Evolutionary conservation across 1,140 invertebrate genomes (phyloP), one percentile per base, ranked within the genome.

Genomic region (Panagrolaimus sp.): DNA sequence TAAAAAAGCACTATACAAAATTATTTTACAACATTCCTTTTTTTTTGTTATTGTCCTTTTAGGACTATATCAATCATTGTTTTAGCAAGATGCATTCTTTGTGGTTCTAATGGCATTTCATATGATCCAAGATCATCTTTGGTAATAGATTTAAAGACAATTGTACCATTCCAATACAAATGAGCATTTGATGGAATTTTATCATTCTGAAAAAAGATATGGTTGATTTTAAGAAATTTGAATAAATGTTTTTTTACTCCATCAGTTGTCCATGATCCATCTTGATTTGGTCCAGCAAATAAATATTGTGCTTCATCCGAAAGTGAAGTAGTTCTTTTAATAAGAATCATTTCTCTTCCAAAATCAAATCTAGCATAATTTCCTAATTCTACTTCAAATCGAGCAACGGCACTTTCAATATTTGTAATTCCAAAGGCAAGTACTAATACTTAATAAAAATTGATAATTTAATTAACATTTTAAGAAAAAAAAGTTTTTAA

Each of bases 181-280:
- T 47, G 63, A 5, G 63, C 63, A 24, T 32, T 32, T 65, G 21
- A 12, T 17, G 26, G 17, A 32, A 47, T 47, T n/a, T 44, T 47
- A 21, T 65, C 43, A 44, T 12, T 65, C 63, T 65, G 17, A 65
- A 65, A 47, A 12, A 64, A 7, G 8, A 14, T 46, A 6, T 12
- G 26, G 4, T 65, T 32, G 7, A 38, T n/a, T 64, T 2, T 21
- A 47, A 17, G 21, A 21, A 26, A 14, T 7, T 65, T 21, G n/a
- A 44, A 28, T 24, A 21, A 65, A 21, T 17, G 1, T 28, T 5
- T 12, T 24, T 32, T 12, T 14, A 65, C 63, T 17, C 63, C 63
- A 65, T 65, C 63, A 43, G 63, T 65, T n/a, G 63, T 65, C 63
- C 63, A 65, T n/a, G 43, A 21, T 21, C 45, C 43, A n/a, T 43